phyloP scores from a whole-genome alignment of 2,888 invertebrate genomes.

The Andrena fulva region DNA sequence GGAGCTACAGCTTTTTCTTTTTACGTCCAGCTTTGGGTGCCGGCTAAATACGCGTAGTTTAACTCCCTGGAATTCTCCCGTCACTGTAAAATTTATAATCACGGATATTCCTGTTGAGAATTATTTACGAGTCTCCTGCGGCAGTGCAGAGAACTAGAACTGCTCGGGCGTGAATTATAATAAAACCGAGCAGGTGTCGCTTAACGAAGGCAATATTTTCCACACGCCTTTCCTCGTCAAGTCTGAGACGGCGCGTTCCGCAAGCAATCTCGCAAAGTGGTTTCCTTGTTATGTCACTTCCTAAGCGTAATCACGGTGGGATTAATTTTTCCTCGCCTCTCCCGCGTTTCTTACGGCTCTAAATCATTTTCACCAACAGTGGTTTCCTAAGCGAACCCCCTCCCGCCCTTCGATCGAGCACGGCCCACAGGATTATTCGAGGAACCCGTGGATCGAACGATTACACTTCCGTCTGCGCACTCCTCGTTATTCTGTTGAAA shows the following conservation, averaged over 20 bases:
- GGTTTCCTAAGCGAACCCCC: background rate
- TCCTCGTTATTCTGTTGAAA: background rate
- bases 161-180: constrained; percentile 1
- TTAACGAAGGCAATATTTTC: constrained; percentile 38
- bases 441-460: constrained; percentile 34
- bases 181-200: background rate
- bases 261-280: constrained; percentile 49
- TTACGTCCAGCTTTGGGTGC: background rate
- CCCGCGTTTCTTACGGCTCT: background rate
- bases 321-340: background rate
- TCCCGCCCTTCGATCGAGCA: too few relatives aligned
- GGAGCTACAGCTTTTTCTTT: background rate
- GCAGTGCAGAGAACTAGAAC: background rate
- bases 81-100: background rate
- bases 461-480: constrained; percentile 5
- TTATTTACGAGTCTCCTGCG: constrained; percentile 2
- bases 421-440: background rate
- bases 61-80: background rate
- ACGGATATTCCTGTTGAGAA: background rate
- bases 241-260: background rate
- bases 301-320: constrained; percentile 10
- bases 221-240: background rate
- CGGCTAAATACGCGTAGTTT: too few relatives aligned
- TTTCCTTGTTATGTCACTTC: constrained; percentile 27
- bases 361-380: background rate